Conservation (phyloP, 2,888 invertebrate genomes). For the Eupithecia pulchellata region DNA sequence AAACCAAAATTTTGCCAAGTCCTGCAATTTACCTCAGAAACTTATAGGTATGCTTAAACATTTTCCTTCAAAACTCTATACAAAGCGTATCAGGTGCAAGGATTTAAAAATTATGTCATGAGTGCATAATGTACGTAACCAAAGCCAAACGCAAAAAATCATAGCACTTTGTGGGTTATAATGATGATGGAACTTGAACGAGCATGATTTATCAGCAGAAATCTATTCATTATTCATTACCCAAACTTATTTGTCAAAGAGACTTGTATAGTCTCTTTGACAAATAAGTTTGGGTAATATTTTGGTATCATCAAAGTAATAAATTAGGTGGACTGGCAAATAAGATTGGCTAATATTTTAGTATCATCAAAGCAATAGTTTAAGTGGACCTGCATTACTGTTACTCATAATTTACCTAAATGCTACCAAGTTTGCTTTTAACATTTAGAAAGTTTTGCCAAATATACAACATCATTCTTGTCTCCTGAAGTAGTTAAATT, state of each 20-base stretch:
- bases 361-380: not conserved
- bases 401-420: not conserved
- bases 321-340: too few species aligned
- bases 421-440: not conserved
- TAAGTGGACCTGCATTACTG: not conserved
- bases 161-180: not conserved
- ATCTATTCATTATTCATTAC: not conserved
- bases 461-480: constrained; percentile 4
- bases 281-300: not conserved
- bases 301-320: too few species aligned
- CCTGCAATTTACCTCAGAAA: not conserved
- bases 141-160: too few species aligned
- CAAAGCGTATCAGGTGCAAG: not conserved
- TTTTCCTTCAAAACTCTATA: not conserved
- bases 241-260: too few species aligned
- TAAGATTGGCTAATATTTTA: constrained; percentile 3
- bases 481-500: not conserved
- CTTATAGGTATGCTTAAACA: not conserved
- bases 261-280: not conserved
- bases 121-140: too few species aligned
- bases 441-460: not conserved
- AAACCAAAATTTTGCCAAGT: constrained; percentile 1
- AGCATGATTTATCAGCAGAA: not conserved
- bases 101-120: not conserved
- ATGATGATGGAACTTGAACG: not conserved